Base-by-base conservation (phyloP, 2,888 invertebrate species). In the Tiliacea aurago region DNA sequence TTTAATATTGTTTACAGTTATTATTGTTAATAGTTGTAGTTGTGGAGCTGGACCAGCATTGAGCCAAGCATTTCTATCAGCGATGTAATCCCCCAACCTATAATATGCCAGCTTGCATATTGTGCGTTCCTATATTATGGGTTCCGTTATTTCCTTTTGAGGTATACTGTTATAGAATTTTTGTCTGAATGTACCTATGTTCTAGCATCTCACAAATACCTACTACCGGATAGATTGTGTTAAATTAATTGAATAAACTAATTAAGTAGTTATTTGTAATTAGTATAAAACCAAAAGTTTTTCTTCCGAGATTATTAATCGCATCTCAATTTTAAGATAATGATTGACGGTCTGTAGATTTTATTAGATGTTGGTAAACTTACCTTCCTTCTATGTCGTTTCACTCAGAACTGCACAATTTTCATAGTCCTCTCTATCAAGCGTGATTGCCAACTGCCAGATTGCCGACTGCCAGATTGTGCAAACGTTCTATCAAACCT, bases 391-490 rank as follows among this genome's bases (percentile, higher is more conserved):
- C 1, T 47, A 23, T 43, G 28, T 3, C 61, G 23, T 28, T n/a
- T 41, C 23, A 55, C 45, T 59, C 20, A 71, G 33, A 70, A 63
- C 49, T 33, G 41, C n/a, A 66, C 49, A 51, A 33, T 37, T 43
- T 62, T 71, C 77, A 78, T 78, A 62, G 69, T 81, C 79, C 45
- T 41, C 59, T 58, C 41, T 23, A 6, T 23, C 51, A 56, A 69
- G 59, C 66, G 63, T 18, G 68, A 63, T 68, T 61, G 73, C 59
- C 69, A 85, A 90, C 88, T 89, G 90, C 83, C 86, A 87, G 89
- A 71, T 73, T 82, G 73, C 59, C 69, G 86, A 90, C 88, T 89
- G 90, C 83, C 86, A 87, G 89, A 71, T 73, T 82, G 84, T 72
- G 82, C 83, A 81, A 89, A 87, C 87, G 88, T 84, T 81, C 86